Conservation (phyloP, 1,140 invertebrate species). For the Bursaphelenchus mucronatus region DNA sequence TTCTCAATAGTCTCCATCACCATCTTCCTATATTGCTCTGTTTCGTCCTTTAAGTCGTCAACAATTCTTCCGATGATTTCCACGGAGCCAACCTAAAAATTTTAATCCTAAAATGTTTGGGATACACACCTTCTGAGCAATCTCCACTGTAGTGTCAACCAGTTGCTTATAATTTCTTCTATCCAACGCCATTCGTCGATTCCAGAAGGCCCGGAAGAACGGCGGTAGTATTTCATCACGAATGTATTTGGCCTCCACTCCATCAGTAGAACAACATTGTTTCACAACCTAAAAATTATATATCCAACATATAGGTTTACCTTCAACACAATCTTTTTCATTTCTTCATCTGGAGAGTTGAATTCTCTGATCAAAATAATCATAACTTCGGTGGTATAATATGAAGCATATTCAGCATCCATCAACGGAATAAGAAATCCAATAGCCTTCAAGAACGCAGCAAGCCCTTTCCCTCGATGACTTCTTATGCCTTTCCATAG, state of each 20-base stretch:
- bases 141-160: conserved; percentile 98
- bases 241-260: conserved; percentile 97
- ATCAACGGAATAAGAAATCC: conserved; percentile 98
- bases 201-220: conserved; percentile 99
- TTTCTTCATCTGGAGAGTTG: conserved; percentile 98
- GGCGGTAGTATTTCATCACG: conserved; percentile 97
- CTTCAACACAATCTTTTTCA: conserved; percentile 99
- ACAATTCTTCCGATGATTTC: conserved; percentile 98
- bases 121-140: conserved; percentile 88
- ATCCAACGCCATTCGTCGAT: conserved; percentile 97
- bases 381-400: conserved; percentile 99
- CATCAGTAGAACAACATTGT: conserved; percentile 98
- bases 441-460: conserved; percentile 97
- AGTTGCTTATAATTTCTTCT: conserved; percentile 92
- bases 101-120: conserved; percentile 3
- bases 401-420: conserved; percentile 99
- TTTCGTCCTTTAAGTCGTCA: conserved; percentile 98
- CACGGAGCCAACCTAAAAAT: conserved; percentile 71
- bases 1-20: conserved; percentile 99
- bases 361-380: conserved; percentile 97
- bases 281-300: conserved; percentile 79
- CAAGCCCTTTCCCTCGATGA: conserved; percentile 94
- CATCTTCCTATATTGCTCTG: conserved; percentile 99
- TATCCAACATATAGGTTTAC: conserved; percentile 62
- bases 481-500: conserved; percentile 95